Evolutionary conservation across 2,888 invertebrate genomes (phyloP).

Genomic region (Drosophila ezoana): DNA sequence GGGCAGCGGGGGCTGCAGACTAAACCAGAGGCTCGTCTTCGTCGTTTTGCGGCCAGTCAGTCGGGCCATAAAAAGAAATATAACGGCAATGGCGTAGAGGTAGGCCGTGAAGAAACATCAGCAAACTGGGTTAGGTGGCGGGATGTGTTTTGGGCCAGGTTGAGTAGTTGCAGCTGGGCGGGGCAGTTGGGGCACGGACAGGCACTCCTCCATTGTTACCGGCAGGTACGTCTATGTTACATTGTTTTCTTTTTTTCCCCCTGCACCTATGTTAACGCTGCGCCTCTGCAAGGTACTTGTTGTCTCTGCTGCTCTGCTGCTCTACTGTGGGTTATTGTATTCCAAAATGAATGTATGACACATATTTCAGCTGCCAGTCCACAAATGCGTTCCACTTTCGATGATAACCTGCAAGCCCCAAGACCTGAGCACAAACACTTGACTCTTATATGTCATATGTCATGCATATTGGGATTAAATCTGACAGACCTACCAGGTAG

Average conservation of each 20-base stretch:
- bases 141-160: constrained; percentile 22
- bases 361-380: constrained; percentile 58
- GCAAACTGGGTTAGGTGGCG: constrained; percentile 70
- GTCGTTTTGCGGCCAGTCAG: constrained; percentile 75
- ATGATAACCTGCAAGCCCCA: constrained; percentile 24
- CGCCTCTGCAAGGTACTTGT: constrained; percentile 52
- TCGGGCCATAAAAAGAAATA: constrained; percentile 74
- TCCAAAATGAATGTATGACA: constrained; percentile 72
- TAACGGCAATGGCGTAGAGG: constrained; percentile 50
- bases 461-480: too few relatives aligned
- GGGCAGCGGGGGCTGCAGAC: background rate
- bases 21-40: constrained; percentile 47
- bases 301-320: constrained; percentile 18
- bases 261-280: constrained; percentile 56
- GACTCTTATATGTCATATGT: constrained; percentile 10
- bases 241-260: constrained; percentile 12
- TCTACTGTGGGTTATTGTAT: constrained; percentile 61
- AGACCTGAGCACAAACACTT: constrained; percentile 4
- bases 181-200: background rate
- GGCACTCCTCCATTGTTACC: constrained; percentile 40
- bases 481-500: constrained; percentile 4
- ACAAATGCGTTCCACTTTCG: constrained; percentile 44
- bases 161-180: constrained; percentile 43
- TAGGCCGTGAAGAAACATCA: constrained; percentile 62
- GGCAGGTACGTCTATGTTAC: constrained; percentile 14